These are phyloP conservation scores for Vandiemenella viatica DNA, from an alignment of 2,888 invertebrate species.

Conservation along the genomic window DNA sequence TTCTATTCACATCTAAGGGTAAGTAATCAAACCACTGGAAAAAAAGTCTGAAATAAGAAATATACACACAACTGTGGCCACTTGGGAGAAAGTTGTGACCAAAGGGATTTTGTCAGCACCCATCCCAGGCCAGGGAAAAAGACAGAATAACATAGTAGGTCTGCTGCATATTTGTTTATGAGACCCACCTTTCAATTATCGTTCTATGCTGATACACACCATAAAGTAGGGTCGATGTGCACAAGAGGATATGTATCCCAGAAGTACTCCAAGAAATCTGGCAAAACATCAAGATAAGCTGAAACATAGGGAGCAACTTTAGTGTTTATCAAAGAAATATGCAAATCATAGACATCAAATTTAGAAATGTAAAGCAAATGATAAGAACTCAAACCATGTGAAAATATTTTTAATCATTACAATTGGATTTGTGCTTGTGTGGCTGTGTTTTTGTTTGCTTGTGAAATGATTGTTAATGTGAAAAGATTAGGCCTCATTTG, in stretches of 20 bases:
- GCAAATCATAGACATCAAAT: no score
- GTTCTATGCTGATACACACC: constrained; percentile 99
- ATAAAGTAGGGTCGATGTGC: constrained; percentile 66
- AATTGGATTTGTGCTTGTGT: no score
- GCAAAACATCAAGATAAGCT: constrained; percentile 94
- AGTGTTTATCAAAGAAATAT: no score
- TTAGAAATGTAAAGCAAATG: no score
- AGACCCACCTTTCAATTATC: constrained; percentile 90
- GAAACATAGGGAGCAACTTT: no score
- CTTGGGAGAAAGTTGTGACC: constrained; percentile 70
- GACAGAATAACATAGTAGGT: constrained; percentile 83
- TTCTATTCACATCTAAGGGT: no score
- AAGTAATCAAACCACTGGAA: no score
- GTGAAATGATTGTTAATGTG: no score
- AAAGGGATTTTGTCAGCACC: constrained; percentile 75
- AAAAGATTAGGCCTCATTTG: no score
- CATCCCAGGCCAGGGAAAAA: constrained; percentile 98
- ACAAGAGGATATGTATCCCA: constrained; percentile 80
- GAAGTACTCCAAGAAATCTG: constrained; percentile 97
- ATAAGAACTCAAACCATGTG: no score
- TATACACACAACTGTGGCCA: constrained; percentile 83
- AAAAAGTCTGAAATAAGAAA: not conserved
- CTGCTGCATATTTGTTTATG: constrained; percentile 56
- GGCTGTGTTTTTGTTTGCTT: no score
- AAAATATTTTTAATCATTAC: no score